Conservation (phyloP, 2,113 vertebrate species). For the Lates calcarifer region DNA sequence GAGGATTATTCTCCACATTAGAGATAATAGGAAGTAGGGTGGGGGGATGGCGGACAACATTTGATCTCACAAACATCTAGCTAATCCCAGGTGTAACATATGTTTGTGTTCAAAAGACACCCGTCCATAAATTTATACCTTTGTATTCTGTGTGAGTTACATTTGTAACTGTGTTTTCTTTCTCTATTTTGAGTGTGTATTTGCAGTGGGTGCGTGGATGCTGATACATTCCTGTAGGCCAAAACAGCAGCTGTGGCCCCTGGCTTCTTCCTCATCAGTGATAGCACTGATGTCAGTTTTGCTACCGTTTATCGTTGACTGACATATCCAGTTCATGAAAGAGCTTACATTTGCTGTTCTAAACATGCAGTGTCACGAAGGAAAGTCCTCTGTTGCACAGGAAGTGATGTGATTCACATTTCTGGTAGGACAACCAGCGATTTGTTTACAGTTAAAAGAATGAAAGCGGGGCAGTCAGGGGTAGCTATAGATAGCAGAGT, state of each 20-base stretch:
- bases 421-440: not conserved
- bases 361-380: slow-evolving; percentile 43
- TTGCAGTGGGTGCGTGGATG: slow-evolving; percentile 17
- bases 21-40: slow-evolving; percentile 75
- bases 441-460: not conserved
- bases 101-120: slow-evolving; percentile 56
- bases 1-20: slow-evolving; percentile 82
- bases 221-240: slow-evolving; percentile 34
- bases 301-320: slow-evolving; percentile 45
- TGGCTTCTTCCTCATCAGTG: slow-evolving; percentile 39
- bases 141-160: not conserved
- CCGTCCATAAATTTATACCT: not conserved
- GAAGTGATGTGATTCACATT: slow-evolving; percentile 30
- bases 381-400: slow-evolving; percentile 19
- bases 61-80: slow-evolving; percentile 77
- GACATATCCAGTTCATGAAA: slow-evolving; percentile 57
- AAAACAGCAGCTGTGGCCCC: slow-evolving; percentile 47
- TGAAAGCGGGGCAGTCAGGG: not conserved
- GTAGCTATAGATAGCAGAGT: not conserved
- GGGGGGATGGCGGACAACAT: slow-evolving; percentile 69
- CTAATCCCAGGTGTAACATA: slow-evolving; percentile 82
- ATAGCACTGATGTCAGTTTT: slow-evolving; percentile 47
- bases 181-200: slow-evolving; percentile 24
- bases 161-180: slow-evolving; percentile 1
- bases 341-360: slow-evolving; percentile 27